Base-by-base conservation (phyloP, 2,888 invertebrate genomes). In the Torymus auratus region DNA sequence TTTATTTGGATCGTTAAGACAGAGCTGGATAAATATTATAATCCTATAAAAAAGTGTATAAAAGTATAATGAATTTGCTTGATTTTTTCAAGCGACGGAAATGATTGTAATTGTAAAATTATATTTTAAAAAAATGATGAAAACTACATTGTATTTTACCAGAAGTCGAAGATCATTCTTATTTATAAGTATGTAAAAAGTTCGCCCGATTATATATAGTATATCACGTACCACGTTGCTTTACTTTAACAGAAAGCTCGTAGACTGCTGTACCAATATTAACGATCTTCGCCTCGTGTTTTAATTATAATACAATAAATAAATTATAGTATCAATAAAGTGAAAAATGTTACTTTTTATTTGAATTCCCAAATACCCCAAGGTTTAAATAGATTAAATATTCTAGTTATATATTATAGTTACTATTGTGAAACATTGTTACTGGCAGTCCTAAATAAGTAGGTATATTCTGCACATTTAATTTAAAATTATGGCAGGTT, bases 221-320 rank as follows among this genome's bases (percentile, higher is more conserved):
- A 70, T 77, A 73, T 61, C 53, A 70, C 41, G 72, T 73, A 77
- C 62, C 50, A 77, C 72, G 69, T 73, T 73, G 77, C 69, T 73
- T 81, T 81, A 68, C 69, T 74, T 41, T 55, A 55, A 70, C 68
- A 23, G 17, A 61, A 82, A 82, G 64, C 79, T 82, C 82, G 79
- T 76, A 77, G 73, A 82, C 79, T 76, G 72, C 69, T 76, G 69
- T 79, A 79, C 75, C 28, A 70, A 76, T 17, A 73, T 76, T 73
- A 64, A 73, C 68, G 79, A 77, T 73, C 78, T 76, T 82, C 76
- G 73, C 73, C 69, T 79, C 75, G 72, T 79, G 75, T 79, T 82
- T 81, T 41, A 79, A 82, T 81, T 79, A 82, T 79, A 76, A 69
- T 75, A 78, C 58, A 68, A 73, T 76, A 79, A 76, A 78, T 77